A percentile compares a stretch with the other conserved stretches of the same genome.
phyloP scores from a whole-genome alignment of 2,113 vertebrate genomes.

The Vulpes lagopus region DNA sequence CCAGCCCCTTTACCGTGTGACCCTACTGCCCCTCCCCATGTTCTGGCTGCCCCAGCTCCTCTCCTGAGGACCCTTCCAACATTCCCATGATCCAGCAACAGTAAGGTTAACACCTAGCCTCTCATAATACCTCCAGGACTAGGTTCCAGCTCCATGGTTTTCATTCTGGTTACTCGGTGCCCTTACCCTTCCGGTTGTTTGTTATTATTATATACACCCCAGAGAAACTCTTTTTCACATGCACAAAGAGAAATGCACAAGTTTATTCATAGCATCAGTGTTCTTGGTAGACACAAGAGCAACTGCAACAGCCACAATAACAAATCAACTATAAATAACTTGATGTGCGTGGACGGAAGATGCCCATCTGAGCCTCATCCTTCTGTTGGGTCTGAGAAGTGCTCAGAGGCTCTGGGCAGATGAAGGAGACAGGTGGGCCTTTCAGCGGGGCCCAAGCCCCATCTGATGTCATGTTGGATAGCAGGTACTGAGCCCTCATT shows the following conservation, averaged over 20 bases:
- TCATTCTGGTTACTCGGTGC: neutral
- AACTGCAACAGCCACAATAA: constrained; percentile 37
- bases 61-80: neutral
- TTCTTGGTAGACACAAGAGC: constrained; percentile 58
- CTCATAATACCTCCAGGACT: neutral
- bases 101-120: neutral
- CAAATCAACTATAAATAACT: constrained; percentile 67
- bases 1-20: neutral
- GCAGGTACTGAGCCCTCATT: neutral
- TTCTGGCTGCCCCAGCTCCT: neutral
- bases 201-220: constrained; percentile 1
- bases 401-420: neutral
- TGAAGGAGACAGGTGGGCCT: neutral
- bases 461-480: neutral
- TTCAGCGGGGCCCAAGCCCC: neutral
- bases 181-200: neutral
- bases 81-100: neutral
- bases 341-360: neutral
- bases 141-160: neutral
- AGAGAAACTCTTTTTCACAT: constrained; percentile 31
- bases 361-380: neutral
- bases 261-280: constrained; percentile 45
- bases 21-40: neutral
- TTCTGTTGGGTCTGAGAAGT: neutral
- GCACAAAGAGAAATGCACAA: neutral